Conservation (phyloP, 2,888 invertebrate species). For the Xestia c-nigrum region DNA sequence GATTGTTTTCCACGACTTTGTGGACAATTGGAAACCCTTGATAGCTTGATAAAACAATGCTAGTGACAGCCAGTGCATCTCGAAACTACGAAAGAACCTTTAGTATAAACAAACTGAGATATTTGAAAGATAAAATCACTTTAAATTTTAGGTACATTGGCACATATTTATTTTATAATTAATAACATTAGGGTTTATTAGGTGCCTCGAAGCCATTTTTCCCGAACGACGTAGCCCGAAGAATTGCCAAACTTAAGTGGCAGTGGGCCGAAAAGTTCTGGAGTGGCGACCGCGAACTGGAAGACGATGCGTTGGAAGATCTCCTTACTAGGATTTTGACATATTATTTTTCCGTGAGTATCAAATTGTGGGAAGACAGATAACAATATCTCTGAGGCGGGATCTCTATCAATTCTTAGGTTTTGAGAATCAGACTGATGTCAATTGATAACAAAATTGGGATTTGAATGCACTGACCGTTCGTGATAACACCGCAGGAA, state of each 20-base stretch:
- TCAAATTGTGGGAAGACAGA: neutral
- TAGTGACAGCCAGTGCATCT: neutral
- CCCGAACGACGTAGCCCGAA: too few species aligned
- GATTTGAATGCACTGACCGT: neutral
- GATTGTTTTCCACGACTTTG: neutral
- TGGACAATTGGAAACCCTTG: neutral
- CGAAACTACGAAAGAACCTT: neutral
- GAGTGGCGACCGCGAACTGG: too few species aligned
- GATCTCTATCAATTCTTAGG: neutral
- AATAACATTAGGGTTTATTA: too few species aligned
- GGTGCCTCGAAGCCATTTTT: neutral
- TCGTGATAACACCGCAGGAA: neutral
- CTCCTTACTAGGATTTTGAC: too few species aligned
- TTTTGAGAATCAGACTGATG: conserved; percentile 3
- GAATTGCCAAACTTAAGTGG: too few species aligned
- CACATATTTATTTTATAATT: too few species aligned
- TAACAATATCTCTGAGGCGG: conserved; percentile 18
- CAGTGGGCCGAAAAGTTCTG: too few species aligned
- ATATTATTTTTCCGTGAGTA: conserved; percentile 1
- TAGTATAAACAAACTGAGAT: neutral
- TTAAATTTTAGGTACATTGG: neutral
- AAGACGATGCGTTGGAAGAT: too few species aligned
- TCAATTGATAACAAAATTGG: neutral
- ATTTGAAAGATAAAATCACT: neutral
- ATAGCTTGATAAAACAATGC: neutral